Percentiles rank a stretch among this genome's conserved stretches.
phyloP scores from a whole-genome alignment of 2,888 invertebrate genomes.

The Synergus itoensis region DNA sequence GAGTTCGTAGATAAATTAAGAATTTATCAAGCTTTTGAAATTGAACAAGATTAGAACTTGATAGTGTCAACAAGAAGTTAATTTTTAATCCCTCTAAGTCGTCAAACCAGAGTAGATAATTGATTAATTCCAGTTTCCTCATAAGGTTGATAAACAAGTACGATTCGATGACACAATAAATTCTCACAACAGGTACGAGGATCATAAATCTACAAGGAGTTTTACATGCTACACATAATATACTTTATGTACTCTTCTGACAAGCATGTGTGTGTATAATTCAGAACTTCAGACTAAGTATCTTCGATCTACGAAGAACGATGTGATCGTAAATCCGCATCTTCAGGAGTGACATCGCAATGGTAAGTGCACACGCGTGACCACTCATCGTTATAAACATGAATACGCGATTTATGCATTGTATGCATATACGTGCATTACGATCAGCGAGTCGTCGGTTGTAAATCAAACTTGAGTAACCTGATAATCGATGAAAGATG shows the following conservation, averaged over 20 bases:
- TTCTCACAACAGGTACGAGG: slow-evolving; percentile 10
- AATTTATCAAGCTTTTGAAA: neutral
- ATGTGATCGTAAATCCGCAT: slow-evolving; percentile 31
- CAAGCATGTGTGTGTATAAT: neutral
- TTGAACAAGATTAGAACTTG: neutral
- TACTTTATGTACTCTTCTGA: slow-evolving; percentile 24
- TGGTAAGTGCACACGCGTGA: slow-evolving; percentile 8
- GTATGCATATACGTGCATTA: neutral
- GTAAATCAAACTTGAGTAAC: slow-evolving; percentile 33
- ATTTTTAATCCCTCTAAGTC: slow-evolving; percentile 1
- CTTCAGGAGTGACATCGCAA: slow-evolving; percentile 29
- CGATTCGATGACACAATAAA: slow-evolving; percentile 38
- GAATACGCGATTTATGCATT: neutral
- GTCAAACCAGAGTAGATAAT: slow-evolving; percentile 11
- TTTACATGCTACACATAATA: slow-evolving; percentile 17
- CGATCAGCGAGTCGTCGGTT: neutral
- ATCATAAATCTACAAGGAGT: slow-evolving; percentile 25
- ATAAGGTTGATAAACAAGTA: slow-evolving; percentile 29
- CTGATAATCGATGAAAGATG: slow-evolving; percentile 10
- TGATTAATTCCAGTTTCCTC: slow-evolving; percentile 37
- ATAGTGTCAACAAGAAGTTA: slow-evolving; percentile 20
- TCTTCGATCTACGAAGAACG: slow-evolving; percentile 27
- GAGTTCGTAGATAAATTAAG: neutral
- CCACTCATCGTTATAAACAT: slow-evolving; percentile 33
- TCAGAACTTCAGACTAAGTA: neutral